Base-by-base conservation (phyloP, 2,888 invertebrate genomes). In the Oxyteleia sp. region DNA sequence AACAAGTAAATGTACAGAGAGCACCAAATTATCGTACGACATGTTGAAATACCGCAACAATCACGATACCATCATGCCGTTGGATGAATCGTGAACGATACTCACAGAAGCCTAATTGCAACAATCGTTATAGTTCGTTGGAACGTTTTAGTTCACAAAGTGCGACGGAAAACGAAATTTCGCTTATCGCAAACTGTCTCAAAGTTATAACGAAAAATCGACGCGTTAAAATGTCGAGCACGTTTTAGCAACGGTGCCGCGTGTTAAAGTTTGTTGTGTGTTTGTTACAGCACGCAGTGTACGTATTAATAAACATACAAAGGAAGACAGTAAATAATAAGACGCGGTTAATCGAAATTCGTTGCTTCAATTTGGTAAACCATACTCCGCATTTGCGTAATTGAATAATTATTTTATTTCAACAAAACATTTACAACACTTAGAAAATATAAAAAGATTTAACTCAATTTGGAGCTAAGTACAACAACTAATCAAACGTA, bases 1-100 rank as follows among this genome's bases (percentile, higher is more conserved):
- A 79, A 79, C 79, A 72, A 79, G 71, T 79, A 63, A 81, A 81
- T 81, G 41, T 81, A 81, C 74, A 75, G 43, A 81, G 74, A 81
- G 81, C 81, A 81, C 81, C 81, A 81, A 81, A 81, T 72, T 16
- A 45, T 81, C 41, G 57, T 63, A 57, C 18, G 59, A 45, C 68
- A 32, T 64, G 32, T 66, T 63, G 32, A 53, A 41, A 59, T 59
- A 35, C 13, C 45, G 16, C 18, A 29, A 66, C 18, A 41, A 29
- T 53, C 29, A 53, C 18, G 29, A 29, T 63, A 45, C 45, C 45
- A 55, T 45, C 63, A 10, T 7, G 32, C 23, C 57, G 51, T 16
- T 45, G 35, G 63, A 74, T 32, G 53, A 63, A 74, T 74, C 41
- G 29, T 20, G 51, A 61, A 23, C 38, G 29, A 32, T 32, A 49